phyloP scores from a whole-genome alignment of 2,797 vertebrate species.

The Lerista edwardsae region DNA sequence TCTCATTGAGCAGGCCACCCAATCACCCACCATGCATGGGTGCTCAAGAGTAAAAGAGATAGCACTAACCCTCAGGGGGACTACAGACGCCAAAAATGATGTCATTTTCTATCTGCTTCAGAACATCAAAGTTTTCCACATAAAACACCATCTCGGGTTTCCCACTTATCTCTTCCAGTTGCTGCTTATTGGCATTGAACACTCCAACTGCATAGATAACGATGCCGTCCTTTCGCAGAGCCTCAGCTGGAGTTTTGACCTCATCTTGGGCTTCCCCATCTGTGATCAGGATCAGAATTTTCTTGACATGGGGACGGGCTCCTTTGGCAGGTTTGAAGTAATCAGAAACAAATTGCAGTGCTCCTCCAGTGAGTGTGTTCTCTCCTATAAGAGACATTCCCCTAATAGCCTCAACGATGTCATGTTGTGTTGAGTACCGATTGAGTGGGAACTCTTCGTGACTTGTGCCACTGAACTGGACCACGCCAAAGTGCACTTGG shows the following conservation, averaged over 20 bases:
- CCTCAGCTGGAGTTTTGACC: conserved; percentile 62
- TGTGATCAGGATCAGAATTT: conserved; percentile 76
- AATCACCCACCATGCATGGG: background rate
- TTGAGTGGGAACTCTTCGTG: conserved; percentile 69
- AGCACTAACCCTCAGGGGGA: conserved; percentile 63
- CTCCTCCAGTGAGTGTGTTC: conserved; percentile 61
- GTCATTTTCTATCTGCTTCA: conserved; percentile 56
- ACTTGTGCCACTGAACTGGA: conserved; percentile 68
- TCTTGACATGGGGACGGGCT: conserved; percentile 55
- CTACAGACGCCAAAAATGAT: conserved; percentile 73
- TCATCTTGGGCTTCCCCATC: conserved; percentile 69
- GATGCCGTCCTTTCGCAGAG: conserved; percentile 60
- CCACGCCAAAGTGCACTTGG: conserved; percentile 64
- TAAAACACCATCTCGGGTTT: conserved; percentile 64
- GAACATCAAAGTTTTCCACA: conserved; percentile 70
- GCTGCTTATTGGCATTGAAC: conserved; percentile 68
- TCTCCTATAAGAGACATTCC: conserved; percentile 51
- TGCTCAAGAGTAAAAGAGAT: background rate
- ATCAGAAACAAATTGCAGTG: conserved; percentile 63
- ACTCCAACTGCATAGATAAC: conserved; percentile 72
- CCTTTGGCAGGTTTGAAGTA: conserved; percentile 65
- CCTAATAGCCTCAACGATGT: conserved; percentile 63
- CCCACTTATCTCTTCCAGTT: conserved; percentile 75
- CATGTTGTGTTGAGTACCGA: conserved; percentile 41
- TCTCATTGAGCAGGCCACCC: background rate